A percentile compares a stretch with the other conserved stretches of the same genome.
phyloP scores from a whole-genome alignment of 2,888 invertebrate species.

The Lomographa bimaculata region DNA sequence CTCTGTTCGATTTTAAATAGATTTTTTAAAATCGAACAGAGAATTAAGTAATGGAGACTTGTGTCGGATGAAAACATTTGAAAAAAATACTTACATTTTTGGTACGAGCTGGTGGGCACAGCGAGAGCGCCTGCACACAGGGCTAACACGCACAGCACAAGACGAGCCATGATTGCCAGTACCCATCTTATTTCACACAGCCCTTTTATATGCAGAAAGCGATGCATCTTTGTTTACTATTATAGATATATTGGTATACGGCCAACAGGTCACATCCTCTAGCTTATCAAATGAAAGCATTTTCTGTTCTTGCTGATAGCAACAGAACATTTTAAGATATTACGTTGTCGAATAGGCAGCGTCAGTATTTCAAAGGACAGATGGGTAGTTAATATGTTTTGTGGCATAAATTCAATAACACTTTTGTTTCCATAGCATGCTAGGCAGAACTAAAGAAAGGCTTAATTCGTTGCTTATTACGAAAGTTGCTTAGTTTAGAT shows the following conservation, averaged over 20 bases:
- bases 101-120: slow-evolving; percentile 45
- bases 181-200: slow-evolving; percentile 26
- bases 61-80: no score
- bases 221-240: neutral
- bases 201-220: slow-evolving; percentile 43
- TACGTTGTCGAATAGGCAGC: slow-evolving; percentile 43
- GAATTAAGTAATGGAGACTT: no score
- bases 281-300: slow-evolving; percentile 12
- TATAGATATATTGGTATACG: neutral
- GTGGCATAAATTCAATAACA: no score
- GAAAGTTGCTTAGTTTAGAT: no score
- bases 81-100: slow-evolving; percentile 63
- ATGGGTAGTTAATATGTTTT: neutral
- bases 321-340: slow-evolving; percentile 5
- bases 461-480: no score
- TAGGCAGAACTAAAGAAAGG: no score
- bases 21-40: no score
- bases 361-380: neutral
- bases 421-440: no score
- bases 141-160: slow-evolving; percentile 61
- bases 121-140: slow-evolving; percentile 55
- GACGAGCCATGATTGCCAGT: slow-evolving; percentile 62
- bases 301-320: slow-evolving; percentile 12
- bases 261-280: slow-evolving; percentile 18
- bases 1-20: no score